phyloP scores from a whole-genome alignment of 2,113 vertebrate genomes.

The Herpetotheres cachinnans region DNA sequence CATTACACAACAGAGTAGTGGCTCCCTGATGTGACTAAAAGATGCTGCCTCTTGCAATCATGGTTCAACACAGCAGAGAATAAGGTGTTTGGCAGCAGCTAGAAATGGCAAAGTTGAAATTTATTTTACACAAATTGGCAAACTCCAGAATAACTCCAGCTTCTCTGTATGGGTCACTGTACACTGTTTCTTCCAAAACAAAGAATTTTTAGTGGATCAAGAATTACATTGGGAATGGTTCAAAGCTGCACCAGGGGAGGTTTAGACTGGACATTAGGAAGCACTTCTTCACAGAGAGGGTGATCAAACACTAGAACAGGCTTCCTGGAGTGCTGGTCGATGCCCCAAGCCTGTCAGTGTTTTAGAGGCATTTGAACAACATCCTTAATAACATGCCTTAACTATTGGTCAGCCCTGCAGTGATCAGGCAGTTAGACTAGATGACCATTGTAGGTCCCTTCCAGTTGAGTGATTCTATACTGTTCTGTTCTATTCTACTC shows the following conservation, averaged over 20 bases:
- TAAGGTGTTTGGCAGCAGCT: background rate
- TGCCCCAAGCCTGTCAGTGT: no score
- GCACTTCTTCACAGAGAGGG: background rate
- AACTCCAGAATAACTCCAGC: background rate
- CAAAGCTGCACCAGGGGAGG: background rate
- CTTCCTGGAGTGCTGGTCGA: no score
- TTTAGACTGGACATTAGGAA: background rate
- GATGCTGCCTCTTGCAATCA: background rate
- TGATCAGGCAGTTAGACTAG: background rate
- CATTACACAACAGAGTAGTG: background rate
- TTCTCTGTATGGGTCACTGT: background rate
- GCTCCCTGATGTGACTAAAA: background rate
- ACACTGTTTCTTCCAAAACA: background rate
- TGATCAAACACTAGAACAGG: no score
- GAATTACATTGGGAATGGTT: background rate
- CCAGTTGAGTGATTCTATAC: background rate
- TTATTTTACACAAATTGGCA: background rate
- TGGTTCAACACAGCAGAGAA: background rate
- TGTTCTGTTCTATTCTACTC: no score
- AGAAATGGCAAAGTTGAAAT: background rate
- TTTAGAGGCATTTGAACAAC: background rate
- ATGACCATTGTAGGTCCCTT: accelerated
- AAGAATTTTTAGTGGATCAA: background rate
- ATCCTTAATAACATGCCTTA: background rate
- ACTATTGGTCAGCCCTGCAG: background rate